Percentiles rank a stretch among this genome's conserved stretches.
Conservation (phyloP, 1,140 invertebrate genomes). For the Phocides pigmalion region DNA sequence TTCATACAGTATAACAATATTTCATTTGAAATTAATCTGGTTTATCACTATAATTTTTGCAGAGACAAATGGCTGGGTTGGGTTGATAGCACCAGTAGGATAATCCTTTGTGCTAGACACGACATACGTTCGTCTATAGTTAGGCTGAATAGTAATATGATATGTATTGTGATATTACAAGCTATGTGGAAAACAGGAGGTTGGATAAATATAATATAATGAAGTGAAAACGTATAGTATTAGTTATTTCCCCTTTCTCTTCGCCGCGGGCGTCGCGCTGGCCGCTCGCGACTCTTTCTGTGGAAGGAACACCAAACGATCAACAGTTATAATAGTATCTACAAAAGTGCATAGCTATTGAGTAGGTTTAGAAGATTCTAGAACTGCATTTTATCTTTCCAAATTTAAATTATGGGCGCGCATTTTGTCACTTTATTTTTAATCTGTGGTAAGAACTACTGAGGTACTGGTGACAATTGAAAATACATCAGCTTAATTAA, state of each 20-base stretch:
- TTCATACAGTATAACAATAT: too few relatives aligned
- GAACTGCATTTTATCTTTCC: too few relatives aligned
- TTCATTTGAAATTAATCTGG: too few relatives aligned
- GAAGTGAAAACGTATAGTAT: conserved; percentile 62
- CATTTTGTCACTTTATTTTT: too few relatives aligned
- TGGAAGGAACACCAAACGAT: conserved; percentile 25
- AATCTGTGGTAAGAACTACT: too few relatives aligned
- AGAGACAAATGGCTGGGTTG: conserved; percentile 7
- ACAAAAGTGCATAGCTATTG: too few relatives aligned
- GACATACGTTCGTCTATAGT: conserved; percentile 35
- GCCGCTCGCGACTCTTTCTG: conserved; percentile 67
- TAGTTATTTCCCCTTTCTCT: conserved; percentile 82
- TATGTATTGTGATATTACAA: conserved; percentile 81
- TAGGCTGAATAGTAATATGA: conserved; percentile 46
- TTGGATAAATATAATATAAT: conserved; percentile 75
- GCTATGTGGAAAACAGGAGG: conserved; percentile 76
- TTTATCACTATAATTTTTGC: too few relatives aligned
- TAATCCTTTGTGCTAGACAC: conserved; percentile 21
- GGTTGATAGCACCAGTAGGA: conserved; percentile 2
- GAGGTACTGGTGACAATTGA: too few relatives aligned
- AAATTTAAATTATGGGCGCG: too few relatives aligned
- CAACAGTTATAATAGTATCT: too few relatives aligned
- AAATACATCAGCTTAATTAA: too few relatives aligned
- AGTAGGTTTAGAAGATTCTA: too few relatives aligned
- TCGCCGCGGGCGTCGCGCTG: conserved; percentile 76